A percentile compares a stretch with the other conserved stretches of the same genome.
Evolutionary conservation across 2,888 invertebrate genomes (phyloP).

Genomic region (Limnephilus lunatus): DNA sequence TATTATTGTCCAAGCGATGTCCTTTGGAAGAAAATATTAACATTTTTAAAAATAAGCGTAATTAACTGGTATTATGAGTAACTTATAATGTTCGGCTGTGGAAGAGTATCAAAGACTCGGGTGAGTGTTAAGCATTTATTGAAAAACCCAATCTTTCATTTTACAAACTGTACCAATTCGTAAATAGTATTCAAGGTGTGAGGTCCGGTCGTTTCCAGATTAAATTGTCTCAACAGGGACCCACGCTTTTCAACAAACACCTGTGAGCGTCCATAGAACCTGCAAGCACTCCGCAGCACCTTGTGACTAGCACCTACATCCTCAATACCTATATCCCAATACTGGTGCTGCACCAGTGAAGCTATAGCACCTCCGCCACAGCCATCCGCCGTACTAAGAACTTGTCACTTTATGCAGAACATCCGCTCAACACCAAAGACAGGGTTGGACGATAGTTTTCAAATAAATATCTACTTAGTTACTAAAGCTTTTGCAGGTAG

Average conservation of each 20-base stretch:
- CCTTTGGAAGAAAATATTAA: too few relatives aligned
- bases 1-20: too few relatives aligned
- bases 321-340: neutral
- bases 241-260: conserved; percentile 59
- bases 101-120: too few relatives aligned
- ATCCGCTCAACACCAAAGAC: conserved; percentile 26
- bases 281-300: neutral
- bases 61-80: too few relatives aligned
- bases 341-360: neutral
- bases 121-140: neutral
- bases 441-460: neutral
- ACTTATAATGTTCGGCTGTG: too few relatives aligned
- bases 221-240: conserved; percentile 62
- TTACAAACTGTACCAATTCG: conserved; percentile 59
- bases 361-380: neutral
- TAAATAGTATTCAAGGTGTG: conserved; percentile 62
- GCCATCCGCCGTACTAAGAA: neutral
- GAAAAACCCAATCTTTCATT: neutral
- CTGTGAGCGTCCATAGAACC: conserved; percentile 23
- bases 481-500: too few relatives aligned
- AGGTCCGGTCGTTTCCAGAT: conserved; percentile 61
- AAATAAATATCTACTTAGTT: neutral
- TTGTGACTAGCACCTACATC: conserved; percentile 5
- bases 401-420: conserved; percentile 13
- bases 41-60: neutral